Evolutionary conservation across 1,140 invertebrate genomes (phyloP), one percentile per base, ranked within the genome.

Genomic region (Drosophila sturtevanti): DNA sequence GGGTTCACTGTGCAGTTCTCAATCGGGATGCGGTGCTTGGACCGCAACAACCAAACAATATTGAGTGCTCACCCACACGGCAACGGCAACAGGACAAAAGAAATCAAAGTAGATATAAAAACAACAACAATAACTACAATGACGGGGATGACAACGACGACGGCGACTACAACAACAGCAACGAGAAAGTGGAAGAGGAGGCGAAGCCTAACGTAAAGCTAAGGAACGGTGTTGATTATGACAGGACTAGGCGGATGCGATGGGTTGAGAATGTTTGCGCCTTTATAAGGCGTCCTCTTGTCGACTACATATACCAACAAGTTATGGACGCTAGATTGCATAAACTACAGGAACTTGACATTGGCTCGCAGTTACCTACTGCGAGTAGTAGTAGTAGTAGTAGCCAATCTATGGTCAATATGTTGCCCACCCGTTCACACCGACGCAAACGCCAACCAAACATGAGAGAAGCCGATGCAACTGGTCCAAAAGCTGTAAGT

Each of bases 41-140:
- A 56, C 54, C 54, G 27, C 54, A 56, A 35, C 54, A 56, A 56
- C 27, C 54, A 16, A 34, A 56, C 27, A 16, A 56, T 31, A 34
- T 56, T 34, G 31, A 35, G 54, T 56, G 54, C 54, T 16, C 54
- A 56, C 54, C 54, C 27, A 56, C 27, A 56, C 54, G 24, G 31
- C 51, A 27, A 27, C 51, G 6, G 48, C 48, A 54, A 9, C 51
- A 54, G 41, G 41, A 48, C 41, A 48, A 48, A 48, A 21, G 41
- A 21, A 48, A 48, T 48, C 41, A 48, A 21, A 18, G 11, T 12
- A 27, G 22, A n/a, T 24, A 54, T 7, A 52, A 52, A 21, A 52
- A 10, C 51, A 54, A 14, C 51, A 54, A n/a, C 51, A 14, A 18
- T 0, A 41, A 41, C 37, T 3, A 38, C 35, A 38, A 7, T 7